Conservation (phyloP, 2,888 invertebrate genomes). For the Apoda limacodes region DNA sequence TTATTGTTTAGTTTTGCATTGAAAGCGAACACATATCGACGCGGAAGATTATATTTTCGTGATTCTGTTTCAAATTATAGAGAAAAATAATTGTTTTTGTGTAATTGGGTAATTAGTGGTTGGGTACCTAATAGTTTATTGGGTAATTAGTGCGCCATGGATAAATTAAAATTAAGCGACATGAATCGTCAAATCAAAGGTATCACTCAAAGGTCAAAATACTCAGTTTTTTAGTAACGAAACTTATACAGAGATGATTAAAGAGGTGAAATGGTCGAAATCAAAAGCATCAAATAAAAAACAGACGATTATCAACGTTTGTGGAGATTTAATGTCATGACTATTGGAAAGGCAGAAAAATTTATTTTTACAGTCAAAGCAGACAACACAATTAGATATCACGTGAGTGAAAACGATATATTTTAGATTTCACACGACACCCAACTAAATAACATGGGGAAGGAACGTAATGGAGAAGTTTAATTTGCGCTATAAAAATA, state of each 20-base stretch:
- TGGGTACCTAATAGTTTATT: no score
- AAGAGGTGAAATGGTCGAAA: conserved; percentile 13
- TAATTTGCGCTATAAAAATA: conserved; percentile 18
- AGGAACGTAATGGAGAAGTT: conserved; percentile 16
- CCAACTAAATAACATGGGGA: conserved; percentile 16
- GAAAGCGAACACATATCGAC: no score
- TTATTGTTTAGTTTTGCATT: no score
- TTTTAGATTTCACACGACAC: conserved; percentile 24
- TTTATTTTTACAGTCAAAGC: conserved; percentile 16
- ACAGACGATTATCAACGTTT: conserved; percentile 18
- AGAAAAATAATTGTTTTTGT: no score
- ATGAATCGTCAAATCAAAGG: conserved; percentile 10
- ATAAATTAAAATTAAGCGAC: conserved; percentile 1
- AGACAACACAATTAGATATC: conserved; percentile 12
- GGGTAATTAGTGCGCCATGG: no score
- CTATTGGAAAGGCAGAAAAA: conserved; percentile 15
- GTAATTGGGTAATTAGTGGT: no score
- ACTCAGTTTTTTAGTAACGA: conserved; percentile 14
- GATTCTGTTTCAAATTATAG: no score
- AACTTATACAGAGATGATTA: conserved; percentile 11
- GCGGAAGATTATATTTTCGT: no score
- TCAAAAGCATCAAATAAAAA: no score
- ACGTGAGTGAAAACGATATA: conserved; percentile 18
- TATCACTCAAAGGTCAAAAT: conserved; percentile 13
- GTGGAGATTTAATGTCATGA: conserved; percentile 15